Conservation (phyloP, 2,797 vertebrate genomes). For the Botia almorhae region DNA sequence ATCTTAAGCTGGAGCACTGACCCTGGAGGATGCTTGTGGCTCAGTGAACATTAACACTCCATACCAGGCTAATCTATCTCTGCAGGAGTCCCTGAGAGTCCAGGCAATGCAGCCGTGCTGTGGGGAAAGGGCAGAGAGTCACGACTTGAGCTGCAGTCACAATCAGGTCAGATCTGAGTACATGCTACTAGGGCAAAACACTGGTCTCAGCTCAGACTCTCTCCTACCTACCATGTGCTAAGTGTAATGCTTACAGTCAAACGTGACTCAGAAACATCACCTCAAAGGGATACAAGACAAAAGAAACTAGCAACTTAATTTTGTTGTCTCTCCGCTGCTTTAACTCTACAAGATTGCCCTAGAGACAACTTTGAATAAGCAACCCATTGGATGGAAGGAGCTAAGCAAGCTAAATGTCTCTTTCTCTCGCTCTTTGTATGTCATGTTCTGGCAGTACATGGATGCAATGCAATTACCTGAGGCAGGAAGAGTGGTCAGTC, state of each 20-base stretch:
- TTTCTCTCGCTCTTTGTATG: constrained; percentile 19
- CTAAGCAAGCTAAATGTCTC: no score
- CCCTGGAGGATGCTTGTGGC: constrained; percentile 58
- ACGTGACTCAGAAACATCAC: constrained; percentile 1
- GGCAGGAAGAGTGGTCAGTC: constrained; percentile 67
- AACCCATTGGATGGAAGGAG: not conserved
- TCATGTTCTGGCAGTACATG: constrained; percentile 51
- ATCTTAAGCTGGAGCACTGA: constrained; percentile 57
- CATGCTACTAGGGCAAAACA: constrained; percentile 8
- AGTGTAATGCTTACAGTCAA: not conserved
- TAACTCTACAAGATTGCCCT: not conserved
- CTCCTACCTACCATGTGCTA: not conserved
- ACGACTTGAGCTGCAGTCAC: constrained; percentile 12
- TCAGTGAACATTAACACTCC: constrained; percentile 59
- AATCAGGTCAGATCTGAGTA: constrained; percentile 48
- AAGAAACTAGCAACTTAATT: constrained; percentile 11
- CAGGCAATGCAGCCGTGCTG: not conserved
- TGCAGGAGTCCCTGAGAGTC: constrained; percentile 44
- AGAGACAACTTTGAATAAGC: constrained; percentile 24
- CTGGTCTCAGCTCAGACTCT: not conserved
- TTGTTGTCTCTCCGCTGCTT: constrained; percentile 3
- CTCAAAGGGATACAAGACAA: not conserved
- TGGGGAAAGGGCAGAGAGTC: constrained; percentile 31
- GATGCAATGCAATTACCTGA: constrained; percentile 67
- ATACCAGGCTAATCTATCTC: constrained; percentile 61